Evolutionary conservation across 2,113 vertebrate species (phyloP).

Genomic region (Xenopus borealis): DNA sequence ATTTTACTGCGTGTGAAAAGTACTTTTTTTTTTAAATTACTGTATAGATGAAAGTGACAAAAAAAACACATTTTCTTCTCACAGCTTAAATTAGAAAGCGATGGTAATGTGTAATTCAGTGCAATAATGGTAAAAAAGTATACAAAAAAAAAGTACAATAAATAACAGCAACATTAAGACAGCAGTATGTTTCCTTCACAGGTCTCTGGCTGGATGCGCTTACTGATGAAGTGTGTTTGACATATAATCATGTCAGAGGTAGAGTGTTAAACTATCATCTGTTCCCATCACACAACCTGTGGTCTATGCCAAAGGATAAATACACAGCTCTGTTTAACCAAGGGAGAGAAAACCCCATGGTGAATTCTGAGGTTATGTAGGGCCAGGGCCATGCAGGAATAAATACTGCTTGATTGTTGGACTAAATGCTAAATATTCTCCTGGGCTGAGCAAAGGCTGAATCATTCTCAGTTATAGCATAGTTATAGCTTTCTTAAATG

Average conservation of each 20-base stretch:
- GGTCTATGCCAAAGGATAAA: constrained; percentile 28
- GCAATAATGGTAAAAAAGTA: constrained; percentile 1
- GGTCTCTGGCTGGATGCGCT: constrained; percentile 20
- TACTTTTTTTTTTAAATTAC: constrained; percentile 85
- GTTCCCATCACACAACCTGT: constrained; percentile 29
- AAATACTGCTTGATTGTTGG: constrained; percentile 24
- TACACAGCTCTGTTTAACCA: constrained; percentile 33
- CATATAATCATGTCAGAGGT: constrained; percentile 31
- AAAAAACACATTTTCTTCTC: constrained; percentile 32
- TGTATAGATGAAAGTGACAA: constrained; percentile 61
- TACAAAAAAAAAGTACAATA: constrained; percentile 2
- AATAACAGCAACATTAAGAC: neutral
- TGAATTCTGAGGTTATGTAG: constrained; percentile 21
- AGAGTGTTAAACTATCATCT: constrained; percentile 38
- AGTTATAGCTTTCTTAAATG: too few species aligned
- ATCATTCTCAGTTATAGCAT: too few species aligned
- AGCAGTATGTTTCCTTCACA: neutral
- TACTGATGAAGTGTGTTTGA: constrained; percentile 23
- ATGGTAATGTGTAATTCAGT: neutral
- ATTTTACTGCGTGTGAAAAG: constrained; percentile 78
- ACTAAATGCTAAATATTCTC: constrained; percentile 13
- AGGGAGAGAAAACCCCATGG: constrained; percentile 20
- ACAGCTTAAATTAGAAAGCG: constrained; percentile 16
- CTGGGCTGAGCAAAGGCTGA: neutral
- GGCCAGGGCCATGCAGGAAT: constrained; percentile 10